A percentile compares a stretch with the other conserved stretches of the same genome.
Evolutionary conservation across 2,888 invertebrate genomes (phyloP).

Genomic region (Epicampocera succincta): DNA sequence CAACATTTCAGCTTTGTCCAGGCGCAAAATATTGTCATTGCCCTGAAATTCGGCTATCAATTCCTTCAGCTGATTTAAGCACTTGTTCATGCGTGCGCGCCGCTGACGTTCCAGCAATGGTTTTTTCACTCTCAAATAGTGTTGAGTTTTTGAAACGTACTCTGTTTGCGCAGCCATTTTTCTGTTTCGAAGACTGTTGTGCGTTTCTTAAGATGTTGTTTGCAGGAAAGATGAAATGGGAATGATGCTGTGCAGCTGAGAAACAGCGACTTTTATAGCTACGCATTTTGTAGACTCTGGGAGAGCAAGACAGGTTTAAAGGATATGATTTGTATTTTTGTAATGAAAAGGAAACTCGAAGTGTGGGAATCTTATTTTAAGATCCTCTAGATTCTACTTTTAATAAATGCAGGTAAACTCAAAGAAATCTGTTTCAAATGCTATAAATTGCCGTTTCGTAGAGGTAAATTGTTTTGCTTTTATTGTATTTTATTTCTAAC

Average conservation of each 20-base stretch:
- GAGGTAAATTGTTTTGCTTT: conserved; percentile 36
- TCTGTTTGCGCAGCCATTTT: conserved; percentile 70
- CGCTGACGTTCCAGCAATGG: conserved; percentile 94
- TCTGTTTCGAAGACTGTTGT: neutral
- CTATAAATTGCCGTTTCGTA: conserved; percentile 32
- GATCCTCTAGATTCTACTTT: conserved; percentile 27
- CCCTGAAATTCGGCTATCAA: conserved; percentile 90
- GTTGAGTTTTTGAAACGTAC: conserved; percentile 89
- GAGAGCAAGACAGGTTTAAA: conserved; percentile 59
- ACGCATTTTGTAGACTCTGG: conserved; percentile 4
- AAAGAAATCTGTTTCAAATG: conserved; percentile 46
- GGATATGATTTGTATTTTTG: conserved; percentile 58
- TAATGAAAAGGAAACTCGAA: conserved; percentile 55
- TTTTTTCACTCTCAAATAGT: conserved; percentile 96
- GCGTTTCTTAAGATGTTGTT: conserved; percentile 55
- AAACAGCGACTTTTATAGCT: conserved; percentile 57
- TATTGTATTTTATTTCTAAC: too few relatives aligned
- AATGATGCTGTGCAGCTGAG: conserved; percentile 62
- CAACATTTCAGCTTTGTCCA: conserved; percentile 94
- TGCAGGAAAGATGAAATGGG: conserved; percentile 49
- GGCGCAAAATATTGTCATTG: conserved; percentile 92
- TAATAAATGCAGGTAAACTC: conserved; percentile 46
- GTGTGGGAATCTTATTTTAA: conserved; percentile 56
- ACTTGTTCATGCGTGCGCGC: conserved; percentile 93
- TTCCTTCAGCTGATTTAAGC: conserved; percentile 93